A percentile compares a stretch with the other conserved stretches of the same genome.
Evolutionary conservation across 2,888 invertebrate genomes (phyloP).

Genomic region (Phortica okadai): DNA sequence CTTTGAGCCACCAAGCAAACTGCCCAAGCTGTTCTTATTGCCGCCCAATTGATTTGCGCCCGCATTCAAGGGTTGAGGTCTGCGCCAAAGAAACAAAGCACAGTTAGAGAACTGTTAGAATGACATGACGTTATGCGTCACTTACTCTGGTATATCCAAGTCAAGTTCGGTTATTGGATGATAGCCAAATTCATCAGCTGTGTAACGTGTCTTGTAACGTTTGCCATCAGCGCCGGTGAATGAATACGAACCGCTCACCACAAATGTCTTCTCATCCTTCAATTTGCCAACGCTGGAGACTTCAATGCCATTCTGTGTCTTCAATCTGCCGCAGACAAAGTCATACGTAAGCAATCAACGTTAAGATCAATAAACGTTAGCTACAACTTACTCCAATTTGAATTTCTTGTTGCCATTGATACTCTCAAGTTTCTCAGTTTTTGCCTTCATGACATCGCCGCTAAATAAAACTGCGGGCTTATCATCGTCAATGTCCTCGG

Average conservation of each 20-base stretch:
- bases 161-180: constrained; percentile 77
- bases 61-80: constrained; percentile 57
- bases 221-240: constrained; percentile 76
- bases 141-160: constrained; percentile 74
- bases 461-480: constrained; percentile 72
- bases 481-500: constrained; percentile 74
- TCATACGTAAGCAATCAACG: background rate
- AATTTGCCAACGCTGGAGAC: constrained; percentile 75
- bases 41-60: constrained; percentile 58
- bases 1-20: constrained; percentile 42
- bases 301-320: constrained; percentile 76
- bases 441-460: constrained; percentile 74
- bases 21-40: constrained; percentile 38
- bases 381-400: constrained; percentile 71
- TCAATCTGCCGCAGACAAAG: constrained; percentile 61
- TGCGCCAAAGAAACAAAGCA: constrained; percentile 31
- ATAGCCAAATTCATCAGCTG: constrained; percentile 76
- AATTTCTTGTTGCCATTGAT: constrained; percentile 73
- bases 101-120: background rate
- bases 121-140: no score
- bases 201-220: constrained; percentile 75
- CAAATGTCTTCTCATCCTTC: constrained; percentile 75
- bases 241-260: constrained; percentile 76
- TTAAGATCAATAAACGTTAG: no score
- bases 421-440: constrained; percentile 71